phyloP scores from a whole-genome alignment of 92 coral and sea anemone genomes.

The Bergia sp. region DNA sequence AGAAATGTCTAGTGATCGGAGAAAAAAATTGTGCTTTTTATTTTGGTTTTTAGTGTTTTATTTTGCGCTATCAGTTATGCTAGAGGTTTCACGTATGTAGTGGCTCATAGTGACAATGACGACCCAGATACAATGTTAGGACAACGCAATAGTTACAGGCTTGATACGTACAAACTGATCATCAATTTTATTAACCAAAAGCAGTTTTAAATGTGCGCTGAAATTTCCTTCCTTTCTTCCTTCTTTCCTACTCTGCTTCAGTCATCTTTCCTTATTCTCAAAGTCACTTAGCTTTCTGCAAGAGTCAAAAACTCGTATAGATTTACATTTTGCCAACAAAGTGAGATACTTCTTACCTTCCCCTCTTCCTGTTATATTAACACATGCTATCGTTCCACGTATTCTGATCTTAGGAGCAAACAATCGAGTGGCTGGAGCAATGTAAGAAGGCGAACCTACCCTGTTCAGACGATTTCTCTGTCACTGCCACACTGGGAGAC shows the following conservation, averaged over 20 bases:
- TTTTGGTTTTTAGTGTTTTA: too few relatives aligned
- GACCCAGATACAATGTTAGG: too few relatives aligned
- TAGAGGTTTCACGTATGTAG: too few relatives aligned
- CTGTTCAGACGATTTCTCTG: slow-evolving; percentile 96
- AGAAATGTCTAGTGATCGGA: too few relatives aligned
- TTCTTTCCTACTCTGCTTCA: background rate
- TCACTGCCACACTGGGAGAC: slow-evolving; percentile 94
- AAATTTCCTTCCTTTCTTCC: too few relatives aligned
- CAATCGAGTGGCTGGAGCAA: slow-evolving; percentile 71
- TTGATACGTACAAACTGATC: too few relatives aligned
- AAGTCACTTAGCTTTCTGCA: background rate
- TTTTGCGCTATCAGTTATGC: too few relatives aligned
- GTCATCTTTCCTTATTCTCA: background rate
- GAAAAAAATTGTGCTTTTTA: too few relatives aligned
- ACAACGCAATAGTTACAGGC: too few relatives aligned
- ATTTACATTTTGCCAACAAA: background rate
- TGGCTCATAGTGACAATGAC: too few relatives aligned
- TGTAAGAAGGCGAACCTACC: slow-evolving; percentile 83
- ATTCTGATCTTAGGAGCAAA: slow-evolving; percentile 72
- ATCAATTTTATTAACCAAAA: too few relatives aligned
- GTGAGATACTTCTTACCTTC: background rate
- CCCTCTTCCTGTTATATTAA: background rate
- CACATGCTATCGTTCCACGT: background rate
- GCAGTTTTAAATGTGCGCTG: too few relatives aligned
- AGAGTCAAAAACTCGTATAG: background rate